Conservation (phyloP, 2,113 vertebrate species). For the Brachyhypopomus occidentalis region DNA sequence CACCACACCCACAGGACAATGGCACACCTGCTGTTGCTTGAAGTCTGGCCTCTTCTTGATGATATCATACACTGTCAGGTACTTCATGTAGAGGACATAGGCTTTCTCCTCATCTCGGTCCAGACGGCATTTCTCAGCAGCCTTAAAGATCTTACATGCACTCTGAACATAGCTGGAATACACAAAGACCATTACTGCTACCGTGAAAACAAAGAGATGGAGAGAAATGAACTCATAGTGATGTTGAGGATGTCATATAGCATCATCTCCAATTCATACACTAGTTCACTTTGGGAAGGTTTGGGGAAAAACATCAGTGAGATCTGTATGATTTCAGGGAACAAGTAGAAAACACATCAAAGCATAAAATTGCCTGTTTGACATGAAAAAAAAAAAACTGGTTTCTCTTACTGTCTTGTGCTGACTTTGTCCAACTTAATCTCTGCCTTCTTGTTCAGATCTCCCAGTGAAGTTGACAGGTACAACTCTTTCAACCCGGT, state of each 20-base stretch:
- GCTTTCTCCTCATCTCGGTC: conserved; percentile 96
- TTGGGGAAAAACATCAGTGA: too few relatives aligned
- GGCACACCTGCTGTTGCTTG: conserved; percentile 87
- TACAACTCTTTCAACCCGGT: conserved; percentile 91
- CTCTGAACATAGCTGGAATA: conserved; percentile 90
- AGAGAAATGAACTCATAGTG: too few relatives aligned
- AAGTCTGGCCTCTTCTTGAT: conserved; percentile 94
- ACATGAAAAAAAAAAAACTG: background rate
- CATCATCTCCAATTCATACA: too few relatives aligned
- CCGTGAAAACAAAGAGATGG: too few relatives aligned
- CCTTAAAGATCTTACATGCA: conserved; percentile 94
- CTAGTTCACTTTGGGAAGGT: too few relatives aligned
- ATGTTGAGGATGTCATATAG: too few relatives aligned
- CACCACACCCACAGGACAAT: background rate
- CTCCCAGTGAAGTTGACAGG: conserved; percentile 89
- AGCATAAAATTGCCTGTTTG: background rate
- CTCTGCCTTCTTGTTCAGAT: conserved; percentile 96
- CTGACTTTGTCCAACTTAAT: conserved; percentile 89
- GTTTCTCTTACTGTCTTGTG: conserved; percentile 79
- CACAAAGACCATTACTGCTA: conserved; percentile 7
- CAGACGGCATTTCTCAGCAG: conserved; percentile 90
- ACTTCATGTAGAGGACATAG: conserved; percentile 98
- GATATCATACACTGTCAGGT: conserved; percentile 88
- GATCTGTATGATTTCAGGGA: too few relatives aligned
- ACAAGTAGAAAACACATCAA: background rate